These are phyloP conservation scores for Carlito syrichta DNA, from an alignment of 2,113 vertebrate genomes.

Conservation along the genomic window DNA sequence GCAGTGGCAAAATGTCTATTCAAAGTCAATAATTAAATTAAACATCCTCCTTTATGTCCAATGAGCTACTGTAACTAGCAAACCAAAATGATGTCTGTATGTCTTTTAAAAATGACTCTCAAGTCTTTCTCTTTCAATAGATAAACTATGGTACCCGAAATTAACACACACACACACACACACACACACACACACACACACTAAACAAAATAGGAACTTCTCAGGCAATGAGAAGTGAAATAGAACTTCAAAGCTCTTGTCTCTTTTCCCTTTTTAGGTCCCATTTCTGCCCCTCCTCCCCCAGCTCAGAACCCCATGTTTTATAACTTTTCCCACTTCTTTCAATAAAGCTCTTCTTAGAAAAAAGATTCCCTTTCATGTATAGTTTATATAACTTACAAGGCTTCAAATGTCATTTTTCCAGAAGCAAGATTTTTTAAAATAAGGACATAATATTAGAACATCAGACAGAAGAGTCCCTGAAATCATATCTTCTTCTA, in stretches of 20 bases:
- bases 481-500: background rate
- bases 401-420: background rate
- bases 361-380: background rate
- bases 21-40: conserved; percentile 56
- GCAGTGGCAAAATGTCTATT: conserved; percentile 36
- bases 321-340: background rate
- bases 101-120: background rate
- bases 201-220: background rate
- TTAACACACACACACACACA: background rate
- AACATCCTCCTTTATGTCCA: conserved; percentile 44
- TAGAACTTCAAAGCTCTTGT: background rate
- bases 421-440: background rate
- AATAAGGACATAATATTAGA: background rate
- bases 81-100: background rate
- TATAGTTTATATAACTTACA: background rate
- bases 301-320: background rate
- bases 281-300: background rate
- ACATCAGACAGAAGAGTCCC: background rate
- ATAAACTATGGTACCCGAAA: background rate
- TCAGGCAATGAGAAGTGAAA: background rate
- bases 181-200: background rate
- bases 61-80: background rate
- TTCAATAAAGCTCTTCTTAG: background rate
- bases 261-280: background rate
- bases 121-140: background rate